Evolutionary conservation across 2,888 invertebrate genomes (phyloP), one percentile per base, ranked within the genome.

Genomic region (Polylopha cassiicola): DNA sequence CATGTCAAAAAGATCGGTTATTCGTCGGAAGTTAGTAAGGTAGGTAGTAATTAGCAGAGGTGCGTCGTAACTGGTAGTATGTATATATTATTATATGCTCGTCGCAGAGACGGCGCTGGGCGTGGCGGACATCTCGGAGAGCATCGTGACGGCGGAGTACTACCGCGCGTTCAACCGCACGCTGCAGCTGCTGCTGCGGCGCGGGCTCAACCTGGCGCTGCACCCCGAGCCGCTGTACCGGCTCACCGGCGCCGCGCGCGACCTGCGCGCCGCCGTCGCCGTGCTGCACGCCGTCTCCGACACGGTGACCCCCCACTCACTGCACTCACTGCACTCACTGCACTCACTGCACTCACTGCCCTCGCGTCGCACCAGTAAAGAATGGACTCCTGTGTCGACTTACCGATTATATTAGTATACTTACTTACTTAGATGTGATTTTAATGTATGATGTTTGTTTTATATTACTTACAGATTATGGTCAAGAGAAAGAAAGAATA

Each of bases 41-140:
- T n/a, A n/a, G n/a, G n/a, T n/a, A n/a, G n/a, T n/a, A n/a, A n/a
- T n/a, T n/a, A n/a, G n/a, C n/a, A n/a, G n/a, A n/a, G n/a, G n/a
- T n/a, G n/a, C n/a, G n/a, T n/a, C n/a, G n/a, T n/a, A n/a, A n/a
- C n/a, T n/a, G n/a, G n/a, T n/a, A n/a, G n/a, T n/a, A n/a, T n/a
- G n/a, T n/a, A n/a, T n/a, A n/a, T n/a, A n/a, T n/a, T n/a, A n/a
- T n/a, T n/a, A 13, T 11, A 3, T 31, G 2, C n/a, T 11, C 9
- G 32, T 45, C 26, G 7, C 50, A 81, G 80, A 76, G 37, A 76
- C 76, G 0, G 79, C 75, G 0, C 39, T 81, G 0, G 79, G 80
- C 2, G 56, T 68, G 0, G 38, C 65, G 1, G 41, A 53, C 3
- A 65, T 71, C 39, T 61, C 71, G 0, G 63, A 68, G 0, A 61